phyloP scores from a whole-genome alignment of 2,113 vertebrate genomes.

The Amphilophus citrinellus region DNA sequence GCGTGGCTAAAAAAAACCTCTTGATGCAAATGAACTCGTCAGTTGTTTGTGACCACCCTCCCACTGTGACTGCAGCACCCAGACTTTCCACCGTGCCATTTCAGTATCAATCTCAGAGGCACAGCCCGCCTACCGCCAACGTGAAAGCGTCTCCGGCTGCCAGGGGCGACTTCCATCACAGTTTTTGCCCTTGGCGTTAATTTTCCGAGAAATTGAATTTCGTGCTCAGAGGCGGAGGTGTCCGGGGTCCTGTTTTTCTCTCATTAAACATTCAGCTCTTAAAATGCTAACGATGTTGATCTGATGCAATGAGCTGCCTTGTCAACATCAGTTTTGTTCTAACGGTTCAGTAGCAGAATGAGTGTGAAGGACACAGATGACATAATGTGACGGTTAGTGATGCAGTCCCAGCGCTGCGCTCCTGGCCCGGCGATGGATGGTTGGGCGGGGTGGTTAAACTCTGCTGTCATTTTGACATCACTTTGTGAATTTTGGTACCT shows the following conservation, averaged over 20 bases:
- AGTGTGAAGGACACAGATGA: background rate
- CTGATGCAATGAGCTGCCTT: background rate
- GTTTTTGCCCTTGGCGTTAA: background rate
- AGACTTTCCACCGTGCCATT: conserved; percentile 30
- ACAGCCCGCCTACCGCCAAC: background rate
- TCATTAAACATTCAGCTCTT: background rate
- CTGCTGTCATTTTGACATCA: background rate
- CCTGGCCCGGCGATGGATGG: background rate
- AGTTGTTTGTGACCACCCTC: conserved; percentile 21
- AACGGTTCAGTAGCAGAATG: background rate
- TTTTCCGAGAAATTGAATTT: background rate
- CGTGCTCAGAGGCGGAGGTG: background rate
- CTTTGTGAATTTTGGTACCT: background rate
- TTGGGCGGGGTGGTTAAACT: background rate
- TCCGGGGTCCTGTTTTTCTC: background rate
- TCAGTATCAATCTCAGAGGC: conserved; percentile 18
- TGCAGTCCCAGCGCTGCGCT: background rate
- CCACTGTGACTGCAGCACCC: background rate
- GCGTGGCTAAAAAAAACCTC: background rate
- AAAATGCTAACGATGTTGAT: background rate
- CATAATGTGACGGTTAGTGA: background rate
- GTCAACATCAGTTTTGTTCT: background rate
- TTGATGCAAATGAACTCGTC: background rate
- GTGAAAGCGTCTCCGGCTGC: background rate
- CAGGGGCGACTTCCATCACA: background rate